These are phyloP conservation scores for Dysidea cf. avara DNA, from an alignment of 37 sponge, comb jelly and placozoan genomes.

Conservation along the genomic window DNA sequence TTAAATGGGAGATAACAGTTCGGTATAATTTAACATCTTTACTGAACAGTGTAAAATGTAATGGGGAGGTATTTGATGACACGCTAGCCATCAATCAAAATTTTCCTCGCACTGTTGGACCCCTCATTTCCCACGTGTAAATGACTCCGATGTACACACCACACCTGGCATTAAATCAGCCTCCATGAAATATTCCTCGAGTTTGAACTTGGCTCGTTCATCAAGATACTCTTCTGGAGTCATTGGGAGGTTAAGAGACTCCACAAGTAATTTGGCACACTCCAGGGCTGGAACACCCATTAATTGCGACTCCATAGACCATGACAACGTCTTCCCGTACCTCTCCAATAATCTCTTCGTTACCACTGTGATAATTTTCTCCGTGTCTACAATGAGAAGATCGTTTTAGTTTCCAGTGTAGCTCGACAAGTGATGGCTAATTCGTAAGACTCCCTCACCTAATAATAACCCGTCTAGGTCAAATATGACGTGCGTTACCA, in stretches of 20 bases:
- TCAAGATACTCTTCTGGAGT: conserved; percentile 76
- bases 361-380: conserved; percentile 74
- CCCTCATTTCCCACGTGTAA: too few species aligned
- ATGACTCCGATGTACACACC: too few species aligned
- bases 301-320: conserved; percentile 74
- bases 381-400: conserved; percentile 70
- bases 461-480: conserved; percentile 94
- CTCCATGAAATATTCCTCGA: conserved; percentile 56
- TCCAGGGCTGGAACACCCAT: conserved; percentile 89
- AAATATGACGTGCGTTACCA: conserved; percentile 89
- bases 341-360: conserved; percentile 76
- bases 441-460: conserved; percentile 26
- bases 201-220: conserved; percentile 50
- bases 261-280: conserved; percentile 63
- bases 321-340: conserved; percentile 77
- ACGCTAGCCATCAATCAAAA: too few species aligned
- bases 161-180: conserved; percentile 81
- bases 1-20: too few species aligned
- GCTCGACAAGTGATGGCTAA: too few species aligned
- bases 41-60: too few species aligned
- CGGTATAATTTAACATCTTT: too few species aligned
- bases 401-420: background rate
- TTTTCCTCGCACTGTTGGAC: too few species aligned
- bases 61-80: too few species aligned
- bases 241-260: conserved; percentile 70